Conservation (phyloP, 2,888 invertebrate species). For the Drosophila yooni region DNA sequence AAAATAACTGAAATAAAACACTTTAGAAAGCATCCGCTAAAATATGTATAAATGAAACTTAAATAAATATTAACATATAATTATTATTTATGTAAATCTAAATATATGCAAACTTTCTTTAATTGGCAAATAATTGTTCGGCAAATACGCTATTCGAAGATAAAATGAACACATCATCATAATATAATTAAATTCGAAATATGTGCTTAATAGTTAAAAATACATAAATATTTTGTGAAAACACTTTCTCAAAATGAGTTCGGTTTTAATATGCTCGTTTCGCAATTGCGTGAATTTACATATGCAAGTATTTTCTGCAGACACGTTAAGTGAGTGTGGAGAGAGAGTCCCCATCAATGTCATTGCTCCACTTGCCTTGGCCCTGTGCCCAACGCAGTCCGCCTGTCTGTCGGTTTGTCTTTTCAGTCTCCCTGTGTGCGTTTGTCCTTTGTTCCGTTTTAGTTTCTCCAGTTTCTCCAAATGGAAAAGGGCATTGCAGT, state of each 20-base stretch:
- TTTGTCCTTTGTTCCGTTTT: slow-evolving; percentile 60
- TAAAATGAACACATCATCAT: background rate
- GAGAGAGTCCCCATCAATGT: slow-evolving; percentile 35
- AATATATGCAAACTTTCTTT: background rate
- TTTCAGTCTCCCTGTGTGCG: slow-evolving; percentile 4
- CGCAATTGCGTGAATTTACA: background rate
- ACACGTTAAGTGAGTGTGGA: background rate
- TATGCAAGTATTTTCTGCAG: slow-evolving; percentile 7
- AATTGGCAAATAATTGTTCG: background rate
- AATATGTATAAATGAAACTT: background rate
- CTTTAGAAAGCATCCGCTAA: background rate
- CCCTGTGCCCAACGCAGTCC: slow-evolving; percentile 67
- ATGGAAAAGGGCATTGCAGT: slow-evolving; percentile 43
- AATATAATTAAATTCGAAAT: background rate
- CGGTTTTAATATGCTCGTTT: background rate
- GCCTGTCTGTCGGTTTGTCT: background rate
- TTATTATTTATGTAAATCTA: background rate
- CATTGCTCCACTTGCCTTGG: slow-evolving; percentile 76
- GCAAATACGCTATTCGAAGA: background rate
- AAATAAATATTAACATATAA: background rate
- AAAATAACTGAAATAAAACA: background rate
- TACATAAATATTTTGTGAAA: background rate
- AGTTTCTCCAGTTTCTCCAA: slow-evolving; percentile 55
- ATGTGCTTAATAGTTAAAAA: background rate
- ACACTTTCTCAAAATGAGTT: slow-evolving; percentile 18